Evolutionary conservation across 2,888 invertebrate genomes (phyloP), one percentile per base, ranked within the genome.

Genomic region (Petrophora chlorosata): DNA sequence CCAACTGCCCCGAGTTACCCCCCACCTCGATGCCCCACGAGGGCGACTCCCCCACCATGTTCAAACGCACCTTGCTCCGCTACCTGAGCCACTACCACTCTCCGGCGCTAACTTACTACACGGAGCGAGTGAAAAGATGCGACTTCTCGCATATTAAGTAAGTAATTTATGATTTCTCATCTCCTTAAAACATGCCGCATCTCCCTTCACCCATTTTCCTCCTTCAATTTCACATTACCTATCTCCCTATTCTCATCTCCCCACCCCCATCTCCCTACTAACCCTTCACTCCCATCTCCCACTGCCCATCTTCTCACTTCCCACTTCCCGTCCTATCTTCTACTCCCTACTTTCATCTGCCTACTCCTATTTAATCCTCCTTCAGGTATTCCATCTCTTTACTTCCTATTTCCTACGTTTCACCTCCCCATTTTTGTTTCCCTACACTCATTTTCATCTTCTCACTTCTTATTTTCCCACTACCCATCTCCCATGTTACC

Each of bases 71-170:
- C 63, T 85, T 99, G 0, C 79, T 96, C 29, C 87, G 92, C 0
- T 99, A 98, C 76, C 80, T 99, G 7, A 81, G 90, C 7, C 92
- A 93, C 38, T 99, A 98, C 76, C 93, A 94, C 45, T 76, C 93
- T 32, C 86, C 93, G 0, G 91, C 92, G 33, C 76, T 98, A 4
- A 88, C 93, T 2, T 92, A 92, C 0, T 98, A 98, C 94, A 91
- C 95, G 10, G 92, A 94, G 2, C 85, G 93, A 38, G 92, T 98
- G 2, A 92, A 94, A 62, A 87, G 92, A 58, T 94, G 95, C n/a
- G 96, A 99, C 78, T 97, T 97, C 73, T 94, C 95, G 14, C 81
- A 91, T 41, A 92, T 97, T 10, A 97, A 94, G 96, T 96, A 76
- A 85, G 91, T 78, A 4, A 5, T 9, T 19, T 19, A 0, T 8